Base-by-base conservation (phyloP, 1,140 invertebrate species). In the Drosophila insularis region DNA sequence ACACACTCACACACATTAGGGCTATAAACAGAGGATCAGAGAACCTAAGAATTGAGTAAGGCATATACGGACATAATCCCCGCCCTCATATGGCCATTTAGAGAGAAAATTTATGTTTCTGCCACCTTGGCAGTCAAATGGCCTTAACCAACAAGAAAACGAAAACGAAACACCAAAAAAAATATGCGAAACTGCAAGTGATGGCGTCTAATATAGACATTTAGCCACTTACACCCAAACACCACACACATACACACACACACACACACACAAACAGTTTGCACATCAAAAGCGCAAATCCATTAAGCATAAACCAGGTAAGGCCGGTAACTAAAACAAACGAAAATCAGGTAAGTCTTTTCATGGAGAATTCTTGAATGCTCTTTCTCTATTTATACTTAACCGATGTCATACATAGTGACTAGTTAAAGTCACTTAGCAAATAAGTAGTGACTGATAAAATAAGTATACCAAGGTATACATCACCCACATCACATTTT, bases 261-360 rank as follows among this genome's bases (percentile, higher is more conserved):
- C 7, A 27, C 13, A 27, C 68, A 66, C 70, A 63, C 64, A 66
- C 40, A 66, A 32, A 60, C 55, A 70, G 76, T 77, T 84, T 74
- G 80, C 84, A 89, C 82, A 87, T 87, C 82, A 87, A 87, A 46
- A 89, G 82, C 80, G 69, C 84, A 87, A 89, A 87, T 87, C 84
- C 84, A 87, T 89, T 87, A 89, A 46, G 80, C 76, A 87, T 82
- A 74, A 87, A 68, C 66, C 70, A 53, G 43, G 21, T 43, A 65
- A 77, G 72, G 81, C 68, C 59, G 35, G 50, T 40, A 68, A 78
- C 68, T 75, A 78, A 68, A 50, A 50, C 17, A 71, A 19, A 37
- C 13, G 10, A 17, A 14, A 27, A 60, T 27, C 4, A 10, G 43
- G 19, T 14, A 2, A 58, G 10, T 4, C 11, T 37, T 4, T 11